These are phyloP conservation scores for Holotrichia oblita DNA, from an alignment of 1,140 invertebrate genomes.

Conservation along the genomic window DNA sequence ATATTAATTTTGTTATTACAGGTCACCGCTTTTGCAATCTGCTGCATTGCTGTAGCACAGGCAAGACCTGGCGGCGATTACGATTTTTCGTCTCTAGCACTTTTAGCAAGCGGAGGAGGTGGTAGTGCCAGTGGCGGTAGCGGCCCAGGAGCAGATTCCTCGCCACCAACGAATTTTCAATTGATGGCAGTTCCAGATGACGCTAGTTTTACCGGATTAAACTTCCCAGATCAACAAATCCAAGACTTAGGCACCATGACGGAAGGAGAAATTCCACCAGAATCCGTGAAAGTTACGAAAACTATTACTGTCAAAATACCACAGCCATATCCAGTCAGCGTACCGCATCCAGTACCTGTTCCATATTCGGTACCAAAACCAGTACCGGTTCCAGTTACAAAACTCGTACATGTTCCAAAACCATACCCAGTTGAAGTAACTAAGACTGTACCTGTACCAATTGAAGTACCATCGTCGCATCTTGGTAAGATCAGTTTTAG, in stretches of 20 bases:
- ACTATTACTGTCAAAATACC: slow-evolving; percentile 51
- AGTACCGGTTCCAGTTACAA: slow-evolving; percentile 48
- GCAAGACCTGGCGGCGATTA: slow-evolving; percentile 34
- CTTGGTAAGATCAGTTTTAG: not conserved
- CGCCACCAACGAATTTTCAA: slow-evolving; percentile 26
- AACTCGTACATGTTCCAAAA: slow-evolving; percentile 51
- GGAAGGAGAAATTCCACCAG: slow-evolving; percentile 51
- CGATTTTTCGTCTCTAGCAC: not conserved
- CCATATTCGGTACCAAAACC: slow-evolving; percentile 49
- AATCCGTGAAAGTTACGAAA: slow-evolving; percentile 52
- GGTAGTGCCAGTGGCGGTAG: not conserved
- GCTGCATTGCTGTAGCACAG: slow-evolving; percentile 40
- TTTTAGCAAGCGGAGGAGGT: slow-evolving; percentile 16
- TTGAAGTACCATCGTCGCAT: slow-evolving; percentile 47
- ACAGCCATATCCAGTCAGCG: slow-evolving; percentile 56
- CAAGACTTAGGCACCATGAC: slow-evolving; percentile 51
- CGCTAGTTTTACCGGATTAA: slow-evolving; percentile 47
- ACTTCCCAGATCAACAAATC: slow-evolving; percentile 53
- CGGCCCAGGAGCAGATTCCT: not conserved
- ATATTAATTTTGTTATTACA: slow-evolving; percentile 1
- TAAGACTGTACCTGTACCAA: slow-evolving; percentile 49
- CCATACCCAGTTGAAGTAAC: slow-evolving; percentile 52
- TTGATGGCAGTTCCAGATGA: slow-evolving; percentile 53
- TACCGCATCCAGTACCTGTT: slow-evolving; percentile 54
- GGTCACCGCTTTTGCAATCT: slow-evolving; percentile 40